A percentile compares a stretch with the other conserved stretches of the same genome.
phyloP scores from a whole-genome alignment of 2,113 vertebrate species.

The Cinclus mexicanus region DNA sequence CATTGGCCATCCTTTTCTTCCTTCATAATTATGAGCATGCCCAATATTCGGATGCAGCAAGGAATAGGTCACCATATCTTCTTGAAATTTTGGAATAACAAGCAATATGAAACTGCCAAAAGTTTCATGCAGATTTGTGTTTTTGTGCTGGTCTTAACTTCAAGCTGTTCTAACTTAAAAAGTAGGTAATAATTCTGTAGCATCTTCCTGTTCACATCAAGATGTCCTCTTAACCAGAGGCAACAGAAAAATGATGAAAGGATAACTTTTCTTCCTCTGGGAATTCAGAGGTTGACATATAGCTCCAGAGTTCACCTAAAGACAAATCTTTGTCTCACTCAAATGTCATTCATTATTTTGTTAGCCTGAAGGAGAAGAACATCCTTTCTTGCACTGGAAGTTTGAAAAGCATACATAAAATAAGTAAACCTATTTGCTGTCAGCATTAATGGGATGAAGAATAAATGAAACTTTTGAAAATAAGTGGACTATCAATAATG shows the following conservation, averaged over 20 bases:
- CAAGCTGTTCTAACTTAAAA: neutral
- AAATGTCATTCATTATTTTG: slow-evolving; percentile 37
- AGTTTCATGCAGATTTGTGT: neutral
- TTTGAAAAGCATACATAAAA: neutral
- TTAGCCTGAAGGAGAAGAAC: neutral
- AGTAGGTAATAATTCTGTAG: neutral
- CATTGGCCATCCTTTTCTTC: neutral
- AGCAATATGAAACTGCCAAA: neutral
- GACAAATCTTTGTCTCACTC: slow-evolving; percentile 25
- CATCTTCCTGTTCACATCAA: neutral
- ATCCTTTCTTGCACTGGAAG: neutral
- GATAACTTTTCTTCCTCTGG: neutral
- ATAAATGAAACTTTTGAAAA: neutral
- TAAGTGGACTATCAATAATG: neutral
- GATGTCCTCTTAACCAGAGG: neutral
- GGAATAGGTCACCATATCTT: neutral
- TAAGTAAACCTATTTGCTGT: neutral
- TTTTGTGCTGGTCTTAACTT: neutral
- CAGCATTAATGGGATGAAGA: neutral
- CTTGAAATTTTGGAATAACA: neutral
- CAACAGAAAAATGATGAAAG: slow-evolving; percentile 15
- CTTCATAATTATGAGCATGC: neutral
- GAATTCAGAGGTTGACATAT: slow-evolving; percentile 15
- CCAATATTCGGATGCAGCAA: neutral
- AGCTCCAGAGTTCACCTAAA: slow-evolving; percentile 25